phyloP scores from a whole-genome alignment of 1,140 invertebrate genomes.

The Tetragonula clypearis region DNA sequence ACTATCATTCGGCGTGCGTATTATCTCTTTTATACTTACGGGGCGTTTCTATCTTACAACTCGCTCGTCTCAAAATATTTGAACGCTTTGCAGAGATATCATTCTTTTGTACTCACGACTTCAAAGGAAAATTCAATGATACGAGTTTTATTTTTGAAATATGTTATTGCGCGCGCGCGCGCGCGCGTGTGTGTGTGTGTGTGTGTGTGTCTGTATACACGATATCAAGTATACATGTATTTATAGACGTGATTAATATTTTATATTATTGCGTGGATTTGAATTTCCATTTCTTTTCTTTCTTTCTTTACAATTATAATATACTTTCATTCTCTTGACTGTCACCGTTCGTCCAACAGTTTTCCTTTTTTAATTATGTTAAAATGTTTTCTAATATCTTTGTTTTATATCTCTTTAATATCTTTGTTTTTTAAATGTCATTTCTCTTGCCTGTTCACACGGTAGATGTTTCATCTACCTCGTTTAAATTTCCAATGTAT shows the following conservation, averaged over 20 bases:
- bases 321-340: neutral
- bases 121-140: neutral
- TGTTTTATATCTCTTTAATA: too few relatives aligned
- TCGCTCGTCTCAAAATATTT: too few relatives aligned
- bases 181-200: too few relatives aligned
- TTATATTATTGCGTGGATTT: too few relatives aligned
- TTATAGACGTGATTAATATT: neutral
- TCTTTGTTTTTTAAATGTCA: too few relatives aligned
- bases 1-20: too few relatives aligned
- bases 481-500: constrained; percentile 2
- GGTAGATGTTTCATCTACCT: neutral
- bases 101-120: neutral
- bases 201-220: neutral
- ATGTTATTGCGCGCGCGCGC: neutral
- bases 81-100: neutral
- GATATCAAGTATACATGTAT: neutral
- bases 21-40: constrained; percentile 1
- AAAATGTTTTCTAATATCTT: neutral
- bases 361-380: neutral
- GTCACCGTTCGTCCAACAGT: neutral
- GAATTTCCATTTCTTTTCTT: too few relatives aligned
- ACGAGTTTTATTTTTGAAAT: neutral
- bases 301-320: neutral
- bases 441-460: neutral
- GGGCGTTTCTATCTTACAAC: neutral